phyloP scores from a whole-genome alignment of 1,140 invertebrate species.

The Lamellibrachia luymesi region DNA sequence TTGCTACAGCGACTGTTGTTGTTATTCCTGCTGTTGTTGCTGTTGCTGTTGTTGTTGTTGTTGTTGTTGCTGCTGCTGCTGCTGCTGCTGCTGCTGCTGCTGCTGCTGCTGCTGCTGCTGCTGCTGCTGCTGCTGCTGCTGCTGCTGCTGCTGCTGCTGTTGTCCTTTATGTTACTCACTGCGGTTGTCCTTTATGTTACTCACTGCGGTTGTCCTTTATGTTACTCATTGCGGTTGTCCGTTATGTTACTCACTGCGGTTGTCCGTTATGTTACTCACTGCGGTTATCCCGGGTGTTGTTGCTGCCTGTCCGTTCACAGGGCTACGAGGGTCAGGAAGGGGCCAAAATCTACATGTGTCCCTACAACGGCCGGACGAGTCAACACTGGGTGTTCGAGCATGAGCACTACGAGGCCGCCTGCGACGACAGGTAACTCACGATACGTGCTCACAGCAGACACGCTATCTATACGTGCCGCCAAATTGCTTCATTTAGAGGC shows the following conservation, averaged over 20 bases:
- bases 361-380: not conserved
- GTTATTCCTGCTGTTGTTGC: not conserved
- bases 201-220: not conserved
- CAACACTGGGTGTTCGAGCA: not conserved
- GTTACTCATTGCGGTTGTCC: not conserved
- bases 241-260: not conserved
- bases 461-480: not conserved
- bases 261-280: not conserved
- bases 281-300: not conserved
- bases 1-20: not conserved
- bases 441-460: not conserved
- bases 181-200: too few relatives aligned
- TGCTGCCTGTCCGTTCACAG: not conserved
- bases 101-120: not conserved
- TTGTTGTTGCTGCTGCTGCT: not conserved
- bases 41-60: not conserved
- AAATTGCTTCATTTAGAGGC: too few relatives aligned
- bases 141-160: not conserved
- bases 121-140: too few relatives aligned
- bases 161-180: too few relatives aligned
- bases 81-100: not conserved
- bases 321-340: not conserved
- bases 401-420: not conserved
- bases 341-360: not conserved
- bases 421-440: not conserved